Evolutionary conservation across 2,888 invertebrate genomes (phyloP).

Genomic region (Dryobota labecula): DNA sequence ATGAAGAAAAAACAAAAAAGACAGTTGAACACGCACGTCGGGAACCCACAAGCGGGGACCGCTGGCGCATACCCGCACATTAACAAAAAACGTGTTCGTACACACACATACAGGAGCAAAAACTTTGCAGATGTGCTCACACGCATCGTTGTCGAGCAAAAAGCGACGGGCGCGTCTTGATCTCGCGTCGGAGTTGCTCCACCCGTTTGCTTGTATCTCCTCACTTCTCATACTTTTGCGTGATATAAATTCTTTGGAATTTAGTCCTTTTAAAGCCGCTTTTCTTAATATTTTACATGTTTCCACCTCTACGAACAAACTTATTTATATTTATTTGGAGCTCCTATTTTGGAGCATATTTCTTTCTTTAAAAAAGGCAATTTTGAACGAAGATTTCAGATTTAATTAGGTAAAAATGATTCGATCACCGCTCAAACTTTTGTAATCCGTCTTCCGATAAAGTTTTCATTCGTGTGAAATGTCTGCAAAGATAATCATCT

Average conservation of each 20-base stretch:
- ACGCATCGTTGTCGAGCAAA: constrained; percentile 81
- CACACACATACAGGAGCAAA: constrained; percentile 76
- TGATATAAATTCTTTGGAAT: constrained; percentile 28
- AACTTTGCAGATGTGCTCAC: constrained; percentile 86
- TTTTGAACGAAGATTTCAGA: constrained; percentile 11
- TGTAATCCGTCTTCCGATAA: constrained; percentile 61
- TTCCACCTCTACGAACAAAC: background rate
- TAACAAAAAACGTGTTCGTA: constrained; percentile 75
- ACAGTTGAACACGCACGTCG: constrained; percentile 75
- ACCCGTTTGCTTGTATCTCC: constrained; percentile 63
- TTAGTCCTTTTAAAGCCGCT: constrained; percentile 1
- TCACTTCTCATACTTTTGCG: constrained; percentile 38
- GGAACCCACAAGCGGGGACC: constrained; percentile 73
- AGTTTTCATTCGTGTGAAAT: constrained; percentile 55
- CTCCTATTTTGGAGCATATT: background rate
- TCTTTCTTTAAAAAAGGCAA: constrained; percentile 9
- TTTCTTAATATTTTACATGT: background rate
- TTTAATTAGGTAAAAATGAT: constrained; percentile 47
- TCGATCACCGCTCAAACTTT: constrained; percentile 54
- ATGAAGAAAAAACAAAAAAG: constrained; percentile 75
- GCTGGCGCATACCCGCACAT: constrained; percentile 72
- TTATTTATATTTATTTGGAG: background rate
- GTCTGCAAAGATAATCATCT: constrained; percentile 52
- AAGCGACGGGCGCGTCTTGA: constrained; percentile 76
- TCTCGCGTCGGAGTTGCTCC: constrained; percentile 70